phyloP scores from a whole-genome alignment of 2,797 vertebrate genomes.

The Enteromius anoplus region DNA sequence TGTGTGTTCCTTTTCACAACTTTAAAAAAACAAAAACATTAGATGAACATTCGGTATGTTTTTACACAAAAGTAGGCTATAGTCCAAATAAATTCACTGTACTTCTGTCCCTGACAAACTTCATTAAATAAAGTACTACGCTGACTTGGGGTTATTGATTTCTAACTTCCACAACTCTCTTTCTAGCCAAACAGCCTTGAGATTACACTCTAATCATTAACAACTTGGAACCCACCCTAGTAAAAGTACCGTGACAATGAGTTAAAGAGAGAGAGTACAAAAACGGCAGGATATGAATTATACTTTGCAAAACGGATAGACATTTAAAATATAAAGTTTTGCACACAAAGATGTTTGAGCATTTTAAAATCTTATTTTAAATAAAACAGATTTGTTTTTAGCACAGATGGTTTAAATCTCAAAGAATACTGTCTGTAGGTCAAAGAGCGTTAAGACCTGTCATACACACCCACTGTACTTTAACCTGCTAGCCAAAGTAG shows the following conservation, averaged over 20 bases:
- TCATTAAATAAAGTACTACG: neutral
- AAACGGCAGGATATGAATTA: neutral
- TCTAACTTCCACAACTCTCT: neutral
- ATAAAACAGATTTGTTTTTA: slow-evolving; percentile 4
- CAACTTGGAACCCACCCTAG: slow-evolving; percentile 53
- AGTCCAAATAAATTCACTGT: neutral
- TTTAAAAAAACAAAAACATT: neutral
- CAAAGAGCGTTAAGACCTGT: slow-evolving; percentile 20
- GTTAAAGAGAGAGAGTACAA: neutral
- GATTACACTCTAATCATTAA: slow-evolving; percentile 68
- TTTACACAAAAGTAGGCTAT: neutral
- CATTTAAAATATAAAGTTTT: neutral
- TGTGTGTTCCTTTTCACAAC: neutral
- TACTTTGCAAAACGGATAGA: neutral
- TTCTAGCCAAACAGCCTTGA: slow-evolving; percentile 70
- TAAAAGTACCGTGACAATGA: neutral
- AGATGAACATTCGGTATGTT: neutral
- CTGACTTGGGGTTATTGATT: neutral
- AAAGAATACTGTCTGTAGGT: slow-evolving; percentile 33
- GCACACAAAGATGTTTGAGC: neutral
- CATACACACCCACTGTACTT: slow-evolving; percentile 41
- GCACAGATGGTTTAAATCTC: neutral
- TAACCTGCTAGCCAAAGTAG: slow-evolving; percentile 32
- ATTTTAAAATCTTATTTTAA: slow-evolving; percentile 12
- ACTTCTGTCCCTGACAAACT: neutral